These are phyloP conservation scores for Tetragonula clypearis DNA, from an alignment of 1,140 invertebrate species.

Conservation along the genomic window DNA sequence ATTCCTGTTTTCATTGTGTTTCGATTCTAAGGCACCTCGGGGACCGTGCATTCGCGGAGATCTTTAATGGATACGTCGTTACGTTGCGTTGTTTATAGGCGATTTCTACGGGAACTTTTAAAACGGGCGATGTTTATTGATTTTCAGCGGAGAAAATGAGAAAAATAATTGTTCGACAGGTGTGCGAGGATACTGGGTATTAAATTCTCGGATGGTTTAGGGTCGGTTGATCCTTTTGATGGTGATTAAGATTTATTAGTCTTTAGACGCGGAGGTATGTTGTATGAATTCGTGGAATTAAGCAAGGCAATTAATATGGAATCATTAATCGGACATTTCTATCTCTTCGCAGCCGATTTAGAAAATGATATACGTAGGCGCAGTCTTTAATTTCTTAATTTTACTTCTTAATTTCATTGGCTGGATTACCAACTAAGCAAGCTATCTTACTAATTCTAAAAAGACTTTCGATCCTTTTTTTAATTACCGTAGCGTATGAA, in stretches of 20 bases:
- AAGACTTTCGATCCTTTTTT: background rate
- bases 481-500: background rate
- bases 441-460: too few relatives aligned
- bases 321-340: background rate
- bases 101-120: background rate
- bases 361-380: background rate
- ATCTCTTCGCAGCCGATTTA: too few relatives aligned
- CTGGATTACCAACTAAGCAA: background rate
- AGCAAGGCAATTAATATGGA: background rate
- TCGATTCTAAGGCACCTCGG: constrained; percentile 4
- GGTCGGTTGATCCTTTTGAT: background rate
- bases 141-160: background rate
- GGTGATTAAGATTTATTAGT: background rate
- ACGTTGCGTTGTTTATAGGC: background rate
- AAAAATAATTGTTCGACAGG: background rate
- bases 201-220: background rate
- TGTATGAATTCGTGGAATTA: background rate
- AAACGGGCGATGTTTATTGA: background rate
- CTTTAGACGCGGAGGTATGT: background rate
- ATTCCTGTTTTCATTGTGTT: constrained; percentile 53
- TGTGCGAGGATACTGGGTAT: background rate
- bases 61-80: background rate
- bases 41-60: background rate
- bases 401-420: background rate
- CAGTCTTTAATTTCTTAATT: background rate